Conservation (phyloP, 2,888 invertebrate species). For the Adelphocoris suturalis region DNA sequence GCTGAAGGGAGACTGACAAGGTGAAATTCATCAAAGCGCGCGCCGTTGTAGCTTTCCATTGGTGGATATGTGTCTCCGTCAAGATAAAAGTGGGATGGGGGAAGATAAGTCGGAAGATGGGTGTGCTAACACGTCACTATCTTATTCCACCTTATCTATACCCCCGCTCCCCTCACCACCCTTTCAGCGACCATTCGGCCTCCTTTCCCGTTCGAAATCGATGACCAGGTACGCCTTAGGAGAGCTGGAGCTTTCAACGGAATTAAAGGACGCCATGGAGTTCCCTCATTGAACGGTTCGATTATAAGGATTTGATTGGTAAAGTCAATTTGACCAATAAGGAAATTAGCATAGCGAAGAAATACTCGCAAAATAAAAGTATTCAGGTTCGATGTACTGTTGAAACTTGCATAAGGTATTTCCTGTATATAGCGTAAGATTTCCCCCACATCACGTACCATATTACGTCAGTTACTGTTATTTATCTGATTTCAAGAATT, state of each 20-base stretch:
- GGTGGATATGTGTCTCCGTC: slow-evolving; percentile 52
- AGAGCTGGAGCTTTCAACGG: slow-evolving; percentile 33
- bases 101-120: slow-evolving; percentile 21
- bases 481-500: too few species aligned
- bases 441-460: too few species aligned
- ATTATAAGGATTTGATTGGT: not conserved
- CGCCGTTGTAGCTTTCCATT: not conserved
- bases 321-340: not conserved
- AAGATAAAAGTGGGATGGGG: slow-evolving; percentile 37
- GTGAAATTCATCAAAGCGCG: slow-evolving; percentile 8
- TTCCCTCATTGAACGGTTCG: not conserved
- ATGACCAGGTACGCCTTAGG: slow-evolving; percentile 32
- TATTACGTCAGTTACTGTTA: too few species aligned
- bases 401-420: too few species aligned
- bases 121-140: slow-evolving; percentile 58
- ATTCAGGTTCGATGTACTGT: too few species aligned
- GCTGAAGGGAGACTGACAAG: not conserved
- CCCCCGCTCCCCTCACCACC: not conserved
- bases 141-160: slow-evolving; percentile 37
- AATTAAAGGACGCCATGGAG: slow-evolving; percentile 6
- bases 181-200: slow-evolving; percentile 13
- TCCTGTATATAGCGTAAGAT: too few species aligned
- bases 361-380: too few species aligned
- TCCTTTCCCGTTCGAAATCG: slow-evolving; percentile 29
- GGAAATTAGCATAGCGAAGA: too few species aligned